Percentiles rank a stretch among this genome's conserved stretches.
Conservation (phyloP, 2,888 invertebrate species). For the Drosophila rellima region DNA sequence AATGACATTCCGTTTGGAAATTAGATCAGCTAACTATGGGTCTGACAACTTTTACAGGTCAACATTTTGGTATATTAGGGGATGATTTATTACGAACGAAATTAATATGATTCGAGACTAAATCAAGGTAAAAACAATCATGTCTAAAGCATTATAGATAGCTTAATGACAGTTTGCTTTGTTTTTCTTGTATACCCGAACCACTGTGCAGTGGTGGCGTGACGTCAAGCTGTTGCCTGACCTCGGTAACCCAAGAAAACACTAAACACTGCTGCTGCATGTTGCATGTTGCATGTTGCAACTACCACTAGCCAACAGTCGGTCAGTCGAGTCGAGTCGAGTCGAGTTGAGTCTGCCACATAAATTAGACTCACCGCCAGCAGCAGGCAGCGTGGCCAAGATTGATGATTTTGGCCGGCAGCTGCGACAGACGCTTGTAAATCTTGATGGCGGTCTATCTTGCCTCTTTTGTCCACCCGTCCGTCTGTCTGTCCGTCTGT, state of each 20-base stretch:
- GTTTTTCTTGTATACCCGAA: background rate
- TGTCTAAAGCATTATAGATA: background rate
- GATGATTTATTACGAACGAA: too few relatives aligned
- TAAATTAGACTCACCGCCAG: constrained; percentile 66
- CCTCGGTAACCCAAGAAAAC: constrained; percentile 11
- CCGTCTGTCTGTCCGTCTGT: constrained; percentile 1
- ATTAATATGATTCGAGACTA: too few relatives aligned
- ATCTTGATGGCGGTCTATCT: constrained; percentile 48
- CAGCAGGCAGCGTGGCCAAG: constrained; percentile 39
- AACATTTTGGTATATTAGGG: too few relatives aligned
- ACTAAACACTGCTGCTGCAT: too few relatives aligned
- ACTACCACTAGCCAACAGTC: background rate
- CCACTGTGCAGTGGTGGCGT: constrained; percentile 21
- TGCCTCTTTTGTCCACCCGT: constrained; percentile 6
- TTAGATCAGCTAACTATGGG: too few relatives aligned
- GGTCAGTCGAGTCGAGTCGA: constrained; percentile 3
- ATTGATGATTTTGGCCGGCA: constrained; percentile 72
- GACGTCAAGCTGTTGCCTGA: constrained; percentile 28
- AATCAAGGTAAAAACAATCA: too few relatives aligned
- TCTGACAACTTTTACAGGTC: too few relatives aligned
- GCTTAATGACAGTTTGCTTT: background rate
- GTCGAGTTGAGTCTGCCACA: constrained; percentile 39
- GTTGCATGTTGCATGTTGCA: constrained; percentile 9
- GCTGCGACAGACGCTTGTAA: constrained; percentile 60
- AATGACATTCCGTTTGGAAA: too few relatives aligned